Conservation (phyloP, 2,113 vertebrate species). For the Chrysemys picta region DNA sequence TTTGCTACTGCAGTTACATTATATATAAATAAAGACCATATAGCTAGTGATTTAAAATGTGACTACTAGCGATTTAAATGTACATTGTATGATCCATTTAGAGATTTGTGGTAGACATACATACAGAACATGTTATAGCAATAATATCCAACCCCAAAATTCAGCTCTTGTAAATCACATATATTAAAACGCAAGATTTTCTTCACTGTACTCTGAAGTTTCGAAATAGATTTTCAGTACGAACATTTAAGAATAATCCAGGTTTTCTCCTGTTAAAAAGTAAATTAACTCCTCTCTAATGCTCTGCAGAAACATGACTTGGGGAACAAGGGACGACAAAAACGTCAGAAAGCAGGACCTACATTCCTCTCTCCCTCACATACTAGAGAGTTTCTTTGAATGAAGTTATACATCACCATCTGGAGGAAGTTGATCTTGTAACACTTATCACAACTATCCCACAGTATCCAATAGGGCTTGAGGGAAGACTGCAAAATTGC, state of each 20-base stretch:
- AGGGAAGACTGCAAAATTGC: background rate
- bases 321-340: fast-evolving
- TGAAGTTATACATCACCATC: background rate
- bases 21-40: background rate
- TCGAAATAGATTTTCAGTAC: background rate
- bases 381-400: background rate
- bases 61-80: background rate
- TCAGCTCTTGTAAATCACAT: background rate
- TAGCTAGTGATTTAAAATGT: background rate
- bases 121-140: background rate
- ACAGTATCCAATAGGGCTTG: background rate
- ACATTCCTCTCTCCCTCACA: fast-evolving
- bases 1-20: background rate
- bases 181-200: background rate
- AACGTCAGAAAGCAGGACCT: background rate
- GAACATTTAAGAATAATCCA: background rate
- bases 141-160: background rate
- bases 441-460: background rate
- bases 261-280: background rate
- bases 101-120: fast-evolving
- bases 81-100: background rate
- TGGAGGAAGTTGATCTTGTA: background rate
- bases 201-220: background rate
- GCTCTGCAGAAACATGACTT: background rate
- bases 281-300: background rate